A percentile compares a stretch with the other conserved stretches of the same genome.
These are phyloP conservation scores for Sogatella furcifera DNA, from an alignment of 1,140 invertebrate species.

Conservation along the genomic window DNA sequence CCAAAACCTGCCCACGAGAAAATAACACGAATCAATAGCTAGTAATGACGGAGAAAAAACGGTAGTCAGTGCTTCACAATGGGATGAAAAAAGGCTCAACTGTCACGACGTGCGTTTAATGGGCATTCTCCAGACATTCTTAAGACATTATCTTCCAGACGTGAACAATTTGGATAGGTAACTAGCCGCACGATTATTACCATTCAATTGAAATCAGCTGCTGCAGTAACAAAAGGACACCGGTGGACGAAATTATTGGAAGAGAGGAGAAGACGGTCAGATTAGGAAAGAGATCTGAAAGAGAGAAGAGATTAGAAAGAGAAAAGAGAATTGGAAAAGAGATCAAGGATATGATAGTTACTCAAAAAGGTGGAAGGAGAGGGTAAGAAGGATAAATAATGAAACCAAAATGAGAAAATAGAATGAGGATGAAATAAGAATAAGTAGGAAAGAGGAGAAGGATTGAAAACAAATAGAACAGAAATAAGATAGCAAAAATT, in stretches of 20 bases:
- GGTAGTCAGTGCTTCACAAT: background rate
- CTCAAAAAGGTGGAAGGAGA: background rate
- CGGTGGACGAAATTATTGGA: too few species aligned
- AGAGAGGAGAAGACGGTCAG: too few species aligned
- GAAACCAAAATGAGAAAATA: background rate
- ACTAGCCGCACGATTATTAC: background rate
- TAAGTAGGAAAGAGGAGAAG: background rate
- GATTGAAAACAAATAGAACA: background rate
- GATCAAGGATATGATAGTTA: background rate
- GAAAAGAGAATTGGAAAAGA: background rate
- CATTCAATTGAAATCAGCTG: background rate
- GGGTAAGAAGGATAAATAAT: background rate
- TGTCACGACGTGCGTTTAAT: background rate
- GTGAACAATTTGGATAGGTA: background rate
- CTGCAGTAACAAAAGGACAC: too few species aligned
- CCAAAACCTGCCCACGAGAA: too few species aligned
- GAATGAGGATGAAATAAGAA: background rate
- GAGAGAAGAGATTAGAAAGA: too few species aligned
- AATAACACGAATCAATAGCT: too few species aligned
- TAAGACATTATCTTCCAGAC: background rate
- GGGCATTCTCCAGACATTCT: too few species aligned
- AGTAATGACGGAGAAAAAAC: too few species aligned
- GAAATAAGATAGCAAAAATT: too few species aligned
- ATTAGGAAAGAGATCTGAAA: too few species aligned
- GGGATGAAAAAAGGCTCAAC: background rate